Evolutionary conservation across 2,797 vertebrate genomes (phyloP), one percentile per base, ranked within the genome.

Genomic region (Dallia pectoralis): DNA sequence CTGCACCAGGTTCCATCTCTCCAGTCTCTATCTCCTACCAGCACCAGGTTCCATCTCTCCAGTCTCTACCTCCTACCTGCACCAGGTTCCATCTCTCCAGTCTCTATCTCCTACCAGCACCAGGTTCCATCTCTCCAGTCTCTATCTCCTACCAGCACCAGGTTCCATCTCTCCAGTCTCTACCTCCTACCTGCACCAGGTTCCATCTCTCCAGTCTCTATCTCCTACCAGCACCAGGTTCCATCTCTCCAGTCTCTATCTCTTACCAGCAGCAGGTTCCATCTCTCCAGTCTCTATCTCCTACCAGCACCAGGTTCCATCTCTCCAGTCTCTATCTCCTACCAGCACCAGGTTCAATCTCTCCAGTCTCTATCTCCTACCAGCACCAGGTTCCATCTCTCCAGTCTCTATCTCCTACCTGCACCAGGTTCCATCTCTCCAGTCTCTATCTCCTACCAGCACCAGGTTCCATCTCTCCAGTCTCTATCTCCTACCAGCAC

Each of bases 341-440:
- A 99, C 98, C 97, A 99, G 98, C 77, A 99, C 96, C 79, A 99
- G 93, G 87, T 99, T 99, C 98, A 97, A 99, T 77, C 97, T 97
- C 88, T 97, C 96, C 77, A 99, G 91, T n/a, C n/a, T n/a, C n/a
- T n/a, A n/a, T n/a, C 25, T 59, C 53, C 53, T 59, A 99, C 98
- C 97, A 99, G 98, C 77, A 99, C 96, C 79, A 99, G 93, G 87
- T 99, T 99, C 98, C 98, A 99, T 77, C 97, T 97, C 88, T 97
- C 96, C 77, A 99, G 91, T n/a, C n/a, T n/a, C n/a, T n/a, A n/a
- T n/a, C 25, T 59, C 53, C 53, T 59, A 99, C 98, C 97, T 99
- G 98, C 77, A 99, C 96, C 79, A 99, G 93, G 87, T 99, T 99
- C 98, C 98, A 99, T 77, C 97, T 97, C 88, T 97, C 96, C 77